Base-by-base conservation (phyloP, 2,888 invertebrate species). In the Liodrosophila aerea region DNA sequence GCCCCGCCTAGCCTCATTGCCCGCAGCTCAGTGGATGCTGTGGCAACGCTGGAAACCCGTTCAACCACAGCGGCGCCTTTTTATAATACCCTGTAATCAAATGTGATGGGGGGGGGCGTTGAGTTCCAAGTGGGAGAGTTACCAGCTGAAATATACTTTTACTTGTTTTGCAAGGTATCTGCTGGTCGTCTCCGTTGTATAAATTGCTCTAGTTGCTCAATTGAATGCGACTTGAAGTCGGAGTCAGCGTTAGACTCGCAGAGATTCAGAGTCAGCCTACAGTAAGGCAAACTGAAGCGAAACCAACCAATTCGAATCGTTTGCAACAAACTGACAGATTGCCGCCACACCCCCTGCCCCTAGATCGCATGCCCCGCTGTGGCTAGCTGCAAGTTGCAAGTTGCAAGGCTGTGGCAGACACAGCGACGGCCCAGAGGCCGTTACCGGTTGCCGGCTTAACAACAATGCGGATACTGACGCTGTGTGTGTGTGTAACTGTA, bases 401-500 rank as follows among this genome's bases (percentile, higher is more conserved):
- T 40, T 54, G 40, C 31, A 33, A 18, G 16, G 12, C 52, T 57
- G 49, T 22, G 58, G 54, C 68, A 68, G 64, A 68, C 68, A 52
- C 40, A 30, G 59, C 58, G 68, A 64, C 68, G 69, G 69, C 47
- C 64, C 64, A 64, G 40, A 64, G 59, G 49, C 59, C 29, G 37
- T 62, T 64, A 41, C 46, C 59, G 46, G 64, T 60, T 64, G 50
- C 53, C 54, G 52, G 64, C 65, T 27, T 51, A 62, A 30, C 66
- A 64, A 58, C 73, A 74, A 74, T 71, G 74, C 71, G 73, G 74
- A 74, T 73, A 60, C 59, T n/a, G n/a, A n/a, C n/a, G n/a, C n/a
- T n/a, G n/a, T n/a, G n/a, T n/a, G n/a, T n/a, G n/a, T n/a, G n/a
- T n/a, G n/a, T n/a, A n/a, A n/a, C n/a, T n/a, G n/a, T n/a, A n/a